A percentile compares a stretch with the other conserved stretches of the same genome.
phyloP scores from a whole-genome alignment of 37 sponge, comb jelly and placozoan genomes.

The Oopsacas minuta region DNA sequence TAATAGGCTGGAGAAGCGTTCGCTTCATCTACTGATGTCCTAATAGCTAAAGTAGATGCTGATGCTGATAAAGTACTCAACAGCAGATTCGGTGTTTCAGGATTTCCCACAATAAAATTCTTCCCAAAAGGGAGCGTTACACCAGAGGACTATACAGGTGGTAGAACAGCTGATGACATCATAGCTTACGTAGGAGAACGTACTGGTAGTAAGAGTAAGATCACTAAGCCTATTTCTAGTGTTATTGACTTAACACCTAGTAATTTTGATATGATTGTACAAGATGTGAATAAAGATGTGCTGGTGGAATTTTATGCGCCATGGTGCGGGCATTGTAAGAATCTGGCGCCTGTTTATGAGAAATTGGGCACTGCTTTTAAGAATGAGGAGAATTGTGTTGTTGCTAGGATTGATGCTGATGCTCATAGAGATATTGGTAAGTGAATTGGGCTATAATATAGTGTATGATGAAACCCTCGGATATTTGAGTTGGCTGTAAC shows the following conservation, averaged over 20 bases:
- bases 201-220: slow-evolving; percentile 41
- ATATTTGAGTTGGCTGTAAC: too few relatives aligned
- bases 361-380: slow-evolving; percentile 71
- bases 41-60: slow-evolving; percentile 86
- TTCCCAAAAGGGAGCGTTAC: slow-evolving; percentile 79
- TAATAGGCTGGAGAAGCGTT: slow-evolving; percentile 58
- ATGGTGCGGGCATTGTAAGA: slow-evolving; percentile 98
- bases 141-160: slow-evolving; percentile 82
- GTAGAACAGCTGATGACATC: slow-evolving; percentile 82
- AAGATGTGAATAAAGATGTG: slow-evolving; percentile 65
- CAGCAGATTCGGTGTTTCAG: slow-evolving; percentile 62
- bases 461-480: too few relatives aligned
- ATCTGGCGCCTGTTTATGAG: slow-evolving; percentile 75
- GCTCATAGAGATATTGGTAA: slow-evolving; percentile 48
- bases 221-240: slow-evolving; percentile 37
- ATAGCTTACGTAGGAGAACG: slow-evolving; percentile 65
- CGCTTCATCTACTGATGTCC: slow-evolving; percentile 40
- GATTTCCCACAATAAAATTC: slow-evolving; percentile 91
- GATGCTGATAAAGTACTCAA: slow-evolving; percentile 61
- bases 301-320: slow-evolving; percentile 97
- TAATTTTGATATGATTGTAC: slow-evolving; percentile 71
- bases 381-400: slow-evolving; percentile 71
- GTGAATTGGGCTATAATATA: too few relatives aligned
- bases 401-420: slow-evolving; percentile 92
- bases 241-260: slow-evolving; percentile 58